Base-by-base conservation (phyloP, 1,140 invertebrate genomes). In the Calliphora vicina region DNA sequence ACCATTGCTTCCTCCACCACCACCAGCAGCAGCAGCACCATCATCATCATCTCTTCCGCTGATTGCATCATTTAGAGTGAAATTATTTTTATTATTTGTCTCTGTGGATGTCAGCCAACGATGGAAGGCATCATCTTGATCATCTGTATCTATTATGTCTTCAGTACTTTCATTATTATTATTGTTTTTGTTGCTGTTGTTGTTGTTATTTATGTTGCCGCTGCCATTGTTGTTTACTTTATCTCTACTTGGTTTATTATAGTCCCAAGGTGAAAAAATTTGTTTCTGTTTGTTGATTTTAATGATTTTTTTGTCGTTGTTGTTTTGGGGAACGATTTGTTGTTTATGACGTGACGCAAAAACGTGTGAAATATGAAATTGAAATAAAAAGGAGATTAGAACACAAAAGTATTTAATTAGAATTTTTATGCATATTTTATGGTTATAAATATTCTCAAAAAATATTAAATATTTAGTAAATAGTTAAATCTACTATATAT, bases 21-120 rank as follows among this genome's bases (percentile, higher is more conserved):
- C 57, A 23, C 5, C 61, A 17, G 12, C 13, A 12, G 12, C 8
- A 17, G 45, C 45, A 50, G 3, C 3, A 17, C 17, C 45, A 17
- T 13, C 17, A 50, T 3, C 45, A 50, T 50, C 26, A 17, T 17
- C 72, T 71, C 67, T 25, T 26, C 67, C 67, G 17, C 15, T 76
- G 27, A 27, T 35, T 67, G 61, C n/a, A 20, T 67, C 61, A 25
- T 67, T 67, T 10, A 57, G 10, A 9, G 74, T 9, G 20, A 42
- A 42, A 78, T 78, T 23, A 25, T 26, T 20, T 23, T 83, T 84
- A 12, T 80, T 72, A 43, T 87, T 89, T 45, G 85, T 85, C 82
- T 90, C 88, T 43, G 88, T 89, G 42, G 88, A 89, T 84, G 88
- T 89, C 83, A 89, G 84, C 88, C 88, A 89, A 17, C 88, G 88